These are phyloP conservation scores for Heterochromis multidens DNA, from an alignment of 2,113 vertebrate species.

Conservation along the genomic window DNA sequence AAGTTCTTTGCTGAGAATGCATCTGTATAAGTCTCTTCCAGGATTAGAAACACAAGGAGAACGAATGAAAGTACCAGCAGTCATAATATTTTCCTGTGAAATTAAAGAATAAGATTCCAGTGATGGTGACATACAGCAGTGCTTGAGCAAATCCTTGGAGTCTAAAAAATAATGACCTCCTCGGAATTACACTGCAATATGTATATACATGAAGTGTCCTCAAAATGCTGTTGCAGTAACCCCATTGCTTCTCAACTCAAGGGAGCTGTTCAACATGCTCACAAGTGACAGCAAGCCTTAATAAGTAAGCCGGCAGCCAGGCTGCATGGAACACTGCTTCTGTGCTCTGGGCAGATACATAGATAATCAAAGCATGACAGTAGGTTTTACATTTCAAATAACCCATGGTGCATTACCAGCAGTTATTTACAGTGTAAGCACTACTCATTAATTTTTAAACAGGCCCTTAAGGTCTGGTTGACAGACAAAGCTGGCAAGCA, in stretches of 20 bases:
- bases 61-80: background rate
- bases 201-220: conserved; percentile 9
- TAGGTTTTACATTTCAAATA: conserved; percentile 78
- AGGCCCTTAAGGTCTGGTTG: conserved; percentile 73
- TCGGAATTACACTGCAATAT: conserved; percentile 2
- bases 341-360: conserved; percentile 63
- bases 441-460: conserved; percentile 76
- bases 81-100: background rate
- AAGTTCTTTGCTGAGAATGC: background rate
- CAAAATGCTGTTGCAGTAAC: background rate
- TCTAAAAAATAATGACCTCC: conserved; percentile 22
- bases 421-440: conserved; percentile 79
- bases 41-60: background rate
- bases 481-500: conserved; percentile 70
- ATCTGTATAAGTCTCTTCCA: background rate
- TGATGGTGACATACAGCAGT: background rate
- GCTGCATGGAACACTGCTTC: conserved; percentile 36
- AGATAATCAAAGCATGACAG: conserved; percentile 75
- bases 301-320: conserved; percentile 54
- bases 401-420: conserved; percentile 70
- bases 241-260: conserved; percentile 2
- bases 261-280: conserved; percentile 14
- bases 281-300: conserved; percentile 44
- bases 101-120: background rate
- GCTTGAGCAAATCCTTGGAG: conserved; percentile 1